Evolutionary conservation across 92 coral and sea anemone genomes (phyloP).

Genomic region (Umimayanthus kanabou): DNA sequence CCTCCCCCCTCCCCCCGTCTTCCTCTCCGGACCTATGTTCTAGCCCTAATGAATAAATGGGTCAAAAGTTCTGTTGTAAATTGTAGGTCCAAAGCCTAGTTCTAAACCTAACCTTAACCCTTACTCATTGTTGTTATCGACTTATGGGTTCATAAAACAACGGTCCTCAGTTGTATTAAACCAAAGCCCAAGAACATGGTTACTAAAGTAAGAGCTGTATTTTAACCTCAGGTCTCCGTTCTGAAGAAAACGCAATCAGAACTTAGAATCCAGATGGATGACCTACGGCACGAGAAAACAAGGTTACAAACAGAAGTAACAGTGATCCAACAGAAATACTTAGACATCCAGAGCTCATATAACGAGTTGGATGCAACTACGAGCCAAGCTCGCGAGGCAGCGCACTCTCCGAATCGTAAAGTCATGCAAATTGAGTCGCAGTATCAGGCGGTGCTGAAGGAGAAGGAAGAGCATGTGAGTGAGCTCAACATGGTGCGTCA

Average conservation of each 20-base stretch:
- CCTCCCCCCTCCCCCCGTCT: too few relatives aligned
- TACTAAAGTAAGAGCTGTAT: background rate
- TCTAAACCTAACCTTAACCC: too few relatives aligned
- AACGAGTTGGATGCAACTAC: constrained; percentile 12
- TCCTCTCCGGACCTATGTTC: too few relatives aligned
- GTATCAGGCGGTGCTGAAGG: constrained; percentile 25
- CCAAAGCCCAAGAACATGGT: background rate
- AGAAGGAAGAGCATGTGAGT: constrained; percentile 35
- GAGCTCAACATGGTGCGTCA: constrained; percentile 41
- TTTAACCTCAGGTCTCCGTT: background rate
- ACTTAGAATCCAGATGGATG: constrained; percentile 60
- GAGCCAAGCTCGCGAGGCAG: constrained; percentile 10
- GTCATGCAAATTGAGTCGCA: constrained; percentile 37
- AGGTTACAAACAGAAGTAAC: constrained; percentile 58
- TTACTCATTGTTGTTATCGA: too few relatives aligned
- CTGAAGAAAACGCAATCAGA: constrained; percentile 64
- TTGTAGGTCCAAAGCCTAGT: too few relatives aligned
- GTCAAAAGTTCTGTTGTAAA: too few relatives aligned
- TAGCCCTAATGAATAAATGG: too few relatives aligned
- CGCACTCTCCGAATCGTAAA: background rate
- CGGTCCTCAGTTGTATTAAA: background rate
- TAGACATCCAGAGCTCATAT: constrained; percentile 16
- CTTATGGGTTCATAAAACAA: too few relatives aligned
- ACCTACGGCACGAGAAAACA: constrained; percentile 58
- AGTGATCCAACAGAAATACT: constrained; percentile 33